Base-by-base conservation (phyloP, 2,797 vertebrate genomes). In the Pseudochaenichthys georgianus region DNA sequence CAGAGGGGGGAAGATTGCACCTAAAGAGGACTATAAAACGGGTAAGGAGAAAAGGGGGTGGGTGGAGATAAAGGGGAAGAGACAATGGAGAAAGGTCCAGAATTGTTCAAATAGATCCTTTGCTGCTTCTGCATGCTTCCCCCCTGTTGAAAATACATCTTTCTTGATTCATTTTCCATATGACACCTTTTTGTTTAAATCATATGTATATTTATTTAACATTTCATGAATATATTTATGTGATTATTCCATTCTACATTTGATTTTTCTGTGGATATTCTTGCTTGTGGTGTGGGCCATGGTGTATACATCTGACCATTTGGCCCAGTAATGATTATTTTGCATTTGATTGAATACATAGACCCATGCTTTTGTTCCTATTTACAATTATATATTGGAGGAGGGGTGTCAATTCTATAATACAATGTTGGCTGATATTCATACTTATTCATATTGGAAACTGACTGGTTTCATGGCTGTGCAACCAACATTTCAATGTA, bases 11-110 rank as follows among this genome's bases (percentile, higher is more conserved):
- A 92, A 94, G 92, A 93, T 80, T 87, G 83, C 91, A 90, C 84
- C 93, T 88, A 88, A 92, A 93, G 94, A 94, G 93, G 92, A 95
- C 91, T 88, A 89, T 87, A 88, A 91, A 78, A 95, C 94, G 94
- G 95, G 95, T 95, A 95, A 95, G 95, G 84, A 86, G 85, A 58
- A 83, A 84, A 70, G 79, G 76, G 71, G 86, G 65, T 69, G 87
- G 88, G 73, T 86, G 88, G 81, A 83, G 69, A 74, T 70, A 77
- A 78, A 86, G 70, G 71, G 77, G 53, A 75, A 78, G 77, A 84
- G 78, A 87, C 85, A 88, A 93, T 79, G 78, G 75, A 90, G 87
- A 89, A 88, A 89, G 86, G 88, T 89, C 90, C 78, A 89, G 83
- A 90, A 87, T 84, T 86, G 76, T 75, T 81, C 63, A 80, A 83